phyloP scores from a whole-genome alignment of 2,888 invertebrate genomes.

The Macrosoma leucophasiata region DNA sequence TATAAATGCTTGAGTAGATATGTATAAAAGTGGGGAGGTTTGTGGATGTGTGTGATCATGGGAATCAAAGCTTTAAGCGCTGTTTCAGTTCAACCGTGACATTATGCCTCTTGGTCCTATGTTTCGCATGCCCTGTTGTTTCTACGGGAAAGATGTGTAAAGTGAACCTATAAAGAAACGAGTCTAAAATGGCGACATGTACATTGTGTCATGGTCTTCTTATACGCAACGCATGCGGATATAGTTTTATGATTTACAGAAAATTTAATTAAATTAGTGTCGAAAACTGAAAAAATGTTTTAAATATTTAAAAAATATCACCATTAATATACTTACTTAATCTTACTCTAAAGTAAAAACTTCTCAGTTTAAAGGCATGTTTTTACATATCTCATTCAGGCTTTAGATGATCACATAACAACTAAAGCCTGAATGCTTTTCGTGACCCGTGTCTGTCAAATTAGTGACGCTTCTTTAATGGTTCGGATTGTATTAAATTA shows the following conservation, averaged over 20 bases:
- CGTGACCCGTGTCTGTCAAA: constrained; percentile 36
- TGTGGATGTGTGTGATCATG: constrained; percentile 64
- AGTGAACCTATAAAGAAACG: constrained; percentile 10
- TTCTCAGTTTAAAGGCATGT: constrained; percentile 1
- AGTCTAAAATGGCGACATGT: too few relatives aligned
- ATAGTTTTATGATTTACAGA: too few relatives aligned
- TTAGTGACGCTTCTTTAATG: too few relatives aligned
- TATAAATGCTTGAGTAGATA: constrained; percentile 65
- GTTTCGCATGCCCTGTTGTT: constrained; percentile 5
- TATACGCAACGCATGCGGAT: too few relatives aligned
- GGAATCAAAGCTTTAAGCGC: constrained; percentile 74
- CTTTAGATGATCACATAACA: neutral
- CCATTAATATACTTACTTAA: too few relatives aligned
- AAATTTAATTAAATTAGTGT: too few relatives aligned
- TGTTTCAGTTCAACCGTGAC: constrained; percentile 56
- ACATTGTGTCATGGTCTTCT: too few relatives aligned
- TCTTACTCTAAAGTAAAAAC: too few relatives aligned
- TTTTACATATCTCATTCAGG: constrained; percentile 1
- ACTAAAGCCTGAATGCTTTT: neutral
- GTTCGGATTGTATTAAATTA: too few relatives aligned
- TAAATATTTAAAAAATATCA: too few relatives aligned
- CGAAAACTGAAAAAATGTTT: too few relatives aligned
- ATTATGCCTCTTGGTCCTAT: constrained; percentile 44
- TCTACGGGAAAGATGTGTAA: constrained; percentile 5
- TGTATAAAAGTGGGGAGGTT: constrained; percentile 55